phyloP scores from a whole-genome alignment of 2,113 vertebrate genomes.

The Neodon shergylaensis region DNA sequence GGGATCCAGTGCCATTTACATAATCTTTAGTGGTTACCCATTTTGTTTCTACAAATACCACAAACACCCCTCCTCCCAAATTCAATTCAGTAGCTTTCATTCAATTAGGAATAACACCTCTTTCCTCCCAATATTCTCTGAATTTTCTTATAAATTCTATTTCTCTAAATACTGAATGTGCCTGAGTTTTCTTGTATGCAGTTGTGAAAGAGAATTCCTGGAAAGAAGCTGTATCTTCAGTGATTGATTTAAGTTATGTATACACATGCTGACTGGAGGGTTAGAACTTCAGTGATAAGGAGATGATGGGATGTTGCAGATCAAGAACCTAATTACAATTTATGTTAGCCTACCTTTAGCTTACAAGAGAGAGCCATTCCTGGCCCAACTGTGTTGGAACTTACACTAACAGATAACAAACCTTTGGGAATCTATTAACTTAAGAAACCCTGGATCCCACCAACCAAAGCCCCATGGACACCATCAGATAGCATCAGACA shows the following conservation, averaged over 20 bases:
- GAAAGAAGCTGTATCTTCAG: not conserved
- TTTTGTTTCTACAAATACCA: slow-evolving; percentile 34
- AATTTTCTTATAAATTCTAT: not conserved
- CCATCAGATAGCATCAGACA: not conserved
- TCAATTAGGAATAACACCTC: not conserved
- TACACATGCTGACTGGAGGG: not conserved
- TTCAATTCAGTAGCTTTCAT: not conserved
- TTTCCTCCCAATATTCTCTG: not conserved
- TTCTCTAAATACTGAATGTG: not conserved
- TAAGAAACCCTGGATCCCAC: not conserved
- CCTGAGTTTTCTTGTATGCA: slow-evolving; percentile 1
- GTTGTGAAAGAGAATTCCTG: not conserved
- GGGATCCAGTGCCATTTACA: not conserved
- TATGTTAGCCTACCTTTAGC: not conserved
- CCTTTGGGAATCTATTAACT: not conserved
- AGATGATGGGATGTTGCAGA: not conserved
- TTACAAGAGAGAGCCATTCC: not conserved
- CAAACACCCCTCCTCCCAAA: not conserved
- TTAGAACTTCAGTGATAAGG: not conserved
- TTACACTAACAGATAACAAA: not conserved
- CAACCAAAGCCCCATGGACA: not conserved
- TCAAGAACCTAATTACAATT: not conserved
- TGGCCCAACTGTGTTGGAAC: not conserved
- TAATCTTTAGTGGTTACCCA: not conserved
- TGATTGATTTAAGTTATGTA: not conserved